phyloP scores from a whole-genome alignment of 2,797 vertebrate genomes.

The Clamator glandarius region DNA sequence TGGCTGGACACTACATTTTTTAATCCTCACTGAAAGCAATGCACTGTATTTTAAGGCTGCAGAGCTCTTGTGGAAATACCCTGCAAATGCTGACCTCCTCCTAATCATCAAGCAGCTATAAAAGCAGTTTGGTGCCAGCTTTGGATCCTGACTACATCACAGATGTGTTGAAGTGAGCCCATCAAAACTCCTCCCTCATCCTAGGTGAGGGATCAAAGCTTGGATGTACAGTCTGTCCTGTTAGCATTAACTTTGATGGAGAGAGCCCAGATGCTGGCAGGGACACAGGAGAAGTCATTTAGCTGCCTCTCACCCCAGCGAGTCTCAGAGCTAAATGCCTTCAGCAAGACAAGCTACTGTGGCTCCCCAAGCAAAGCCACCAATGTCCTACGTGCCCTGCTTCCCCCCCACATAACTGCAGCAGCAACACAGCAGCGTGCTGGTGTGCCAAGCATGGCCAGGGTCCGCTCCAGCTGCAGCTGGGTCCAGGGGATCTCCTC shows the following conservation, averaged over 20 bases:
- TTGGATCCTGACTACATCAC: not conserved
- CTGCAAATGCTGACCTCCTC: not conserved
- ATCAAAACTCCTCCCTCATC: not conserved
- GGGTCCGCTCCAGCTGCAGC: not conserved
- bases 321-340: not conserved
- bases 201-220: not conserved
- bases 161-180: not conserved
- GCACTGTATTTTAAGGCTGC: not conserved
- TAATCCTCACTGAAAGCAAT: not conserved
- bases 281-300: not conserved
- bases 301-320: not conserved
- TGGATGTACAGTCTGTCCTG: not conserved
- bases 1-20: not conserved
- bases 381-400: rapidly evolving
- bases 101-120: not conserved
- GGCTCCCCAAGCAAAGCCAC: too few relatives aligned
- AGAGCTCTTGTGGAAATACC: not conserved
- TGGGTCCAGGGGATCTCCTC: not conserved
- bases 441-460: not conserved
- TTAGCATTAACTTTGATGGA: not conserved
- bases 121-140: not conserved
- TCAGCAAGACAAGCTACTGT: not conserved
- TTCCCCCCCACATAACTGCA: not conserved
- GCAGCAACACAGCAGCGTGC: not conserved
- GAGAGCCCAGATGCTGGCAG: not conserved